These are phyloP conservation scores for Orthosia cruda DNA, from an alignment of 2,888 invertebrate genomes.

Conservation along the genomic window DNA sequence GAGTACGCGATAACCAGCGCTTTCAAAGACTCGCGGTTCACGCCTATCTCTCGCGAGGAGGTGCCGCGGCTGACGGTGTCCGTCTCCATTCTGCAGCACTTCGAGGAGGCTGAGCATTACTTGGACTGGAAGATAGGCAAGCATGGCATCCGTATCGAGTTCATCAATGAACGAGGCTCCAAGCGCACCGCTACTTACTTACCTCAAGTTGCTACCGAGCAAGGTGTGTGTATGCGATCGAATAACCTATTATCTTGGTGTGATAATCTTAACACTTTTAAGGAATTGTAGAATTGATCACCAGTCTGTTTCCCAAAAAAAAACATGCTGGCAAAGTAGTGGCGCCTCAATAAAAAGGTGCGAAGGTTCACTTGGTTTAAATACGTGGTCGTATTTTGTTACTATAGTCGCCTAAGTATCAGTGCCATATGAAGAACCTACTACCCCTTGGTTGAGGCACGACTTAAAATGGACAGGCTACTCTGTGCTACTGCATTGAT, in stretches of 20 bases:
- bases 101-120: constrained; percentile 98
- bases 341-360: background rate
- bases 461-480: background rate
- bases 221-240: constrained; percentile 93
- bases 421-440: background rate
- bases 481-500: constrained; percentile 2
- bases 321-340: background rate
- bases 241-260: background rate
- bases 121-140: constrained; percentile 99
- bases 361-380: background rate
- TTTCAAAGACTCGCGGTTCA: constrained; percentile 99
- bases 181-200: constrained; percentile 99
- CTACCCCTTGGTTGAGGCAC: background rate
- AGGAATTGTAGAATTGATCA: background rate
- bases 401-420: background rate
- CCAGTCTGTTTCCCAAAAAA: background rate
- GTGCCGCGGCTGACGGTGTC: constrained; percentile 98
- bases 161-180: constrained; percentile 97
- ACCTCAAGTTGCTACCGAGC: constrained; percentile 99
- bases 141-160: constrained; percentile 99
- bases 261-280: constrained; percentile 4
- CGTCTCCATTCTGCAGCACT: constrained; percentile 98
- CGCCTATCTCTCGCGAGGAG: constrained; percentile 98
- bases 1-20: constrained; percentile 99
- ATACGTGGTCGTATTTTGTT: background rate